These are phyloP conservation scores for Beris chalybata DNA, from an alignment of 2,888 invertebrate species.

Conservation along the genomic window DNA sequence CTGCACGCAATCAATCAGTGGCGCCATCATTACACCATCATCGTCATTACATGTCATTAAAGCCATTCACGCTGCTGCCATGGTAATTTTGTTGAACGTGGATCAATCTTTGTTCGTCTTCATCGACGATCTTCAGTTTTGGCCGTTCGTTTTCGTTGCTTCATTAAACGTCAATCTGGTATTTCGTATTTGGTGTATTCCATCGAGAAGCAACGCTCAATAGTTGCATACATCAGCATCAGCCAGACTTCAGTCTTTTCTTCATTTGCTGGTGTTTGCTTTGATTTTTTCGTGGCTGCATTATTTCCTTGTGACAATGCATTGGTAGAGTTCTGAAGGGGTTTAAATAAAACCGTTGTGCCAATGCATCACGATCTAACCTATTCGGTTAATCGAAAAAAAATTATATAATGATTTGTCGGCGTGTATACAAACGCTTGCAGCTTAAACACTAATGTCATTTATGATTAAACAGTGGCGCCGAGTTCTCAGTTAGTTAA, in stretches of 20 bases:
- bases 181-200: background rate
- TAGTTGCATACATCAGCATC: background rate
- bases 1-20: conserved; percentile 37
- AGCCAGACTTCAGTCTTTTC: conserved; percentile 2
- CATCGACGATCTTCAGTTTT: background rate
- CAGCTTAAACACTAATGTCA: too few species aligned
- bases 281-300: background rate
- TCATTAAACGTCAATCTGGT: background rate
- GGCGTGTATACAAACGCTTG: too few species aligned
- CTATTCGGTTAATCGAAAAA: conserved; percentile 4
- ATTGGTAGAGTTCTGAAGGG: background rate
- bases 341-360: conserved; percentile 2
- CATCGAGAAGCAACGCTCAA: background rate
- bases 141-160: background rate
- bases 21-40: conserved; percentile 36
- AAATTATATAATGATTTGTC: too few species aligned
- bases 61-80: conserved; percentile 12
- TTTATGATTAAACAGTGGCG: too few species aligned
- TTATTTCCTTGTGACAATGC: background rate
- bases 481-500: too few species aligned
- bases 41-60: conserved; percentile 34
- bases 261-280: background rate
- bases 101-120: conserved; percentile 9
- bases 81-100: conserved; percentile 16
- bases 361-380: conserved; percentile 7